Conservation (phyloP, 2,113 vertebrate genomes). For the Oryzias melastigma region DNA sequence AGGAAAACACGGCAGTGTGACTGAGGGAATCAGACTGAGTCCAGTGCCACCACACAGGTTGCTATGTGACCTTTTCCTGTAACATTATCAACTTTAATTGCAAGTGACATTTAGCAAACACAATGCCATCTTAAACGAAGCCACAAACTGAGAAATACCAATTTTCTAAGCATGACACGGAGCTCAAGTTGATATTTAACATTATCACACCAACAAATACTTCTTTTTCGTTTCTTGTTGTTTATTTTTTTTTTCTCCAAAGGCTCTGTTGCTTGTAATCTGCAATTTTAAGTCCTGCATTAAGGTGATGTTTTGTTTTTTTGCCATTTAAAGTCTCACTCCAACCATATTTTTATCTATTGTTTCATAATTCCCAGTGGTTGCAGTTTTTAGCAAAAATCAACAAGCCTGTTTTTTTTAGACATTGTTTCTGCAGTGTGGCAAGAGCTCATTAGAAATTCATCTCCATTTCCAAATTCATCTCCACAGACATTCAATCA, state of each 20-base stretch:
- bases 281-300: not conserved
- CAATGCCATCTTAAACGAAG: slow-evolving; percentile 68
- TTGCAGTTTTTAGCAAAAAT: too few species aligned
- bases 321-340: too few species aligned
- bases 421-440: too few species aligned
- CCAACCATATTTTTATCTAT: too few species aligned
- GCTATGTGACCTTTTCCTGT: slow-evolving; percentile 74
- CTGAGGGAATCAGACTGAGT: slow-evolving; percentile 54
- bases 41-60: slow-evolving; percentile 47
- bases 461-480: too few species aligned
- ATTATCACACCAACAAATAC: slow-evolving; percentile 19
- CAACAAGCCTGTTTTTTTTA: too few species aligned
- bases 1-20: slow-evolving; percentile 64
- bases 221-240: not conserved
- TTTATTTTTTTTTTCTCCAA: not conserved
- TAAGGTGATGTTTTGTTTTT: not conserved
- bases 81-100: slow-evolving; percentile 80
- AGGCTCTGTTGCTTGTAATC: not conserved
- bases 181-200: slow-evolving; percentile 53
- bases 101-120: slow-evolving; percentile 80
- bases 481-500: too few species aligned
- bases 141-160: slow-evolving; percentile 62
- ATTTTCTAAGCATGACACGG: slow-evolving; percentile 62
- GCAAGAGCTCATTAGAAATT: too few species aligned
- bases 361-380: too few species aligned